A percentile compares a stretch with the other conserved stretches of the same genome.
phyloP scores from a whole-genome alignment of 2,888 invertebrate species.

The Amphimallon solstitiale region DNA sequence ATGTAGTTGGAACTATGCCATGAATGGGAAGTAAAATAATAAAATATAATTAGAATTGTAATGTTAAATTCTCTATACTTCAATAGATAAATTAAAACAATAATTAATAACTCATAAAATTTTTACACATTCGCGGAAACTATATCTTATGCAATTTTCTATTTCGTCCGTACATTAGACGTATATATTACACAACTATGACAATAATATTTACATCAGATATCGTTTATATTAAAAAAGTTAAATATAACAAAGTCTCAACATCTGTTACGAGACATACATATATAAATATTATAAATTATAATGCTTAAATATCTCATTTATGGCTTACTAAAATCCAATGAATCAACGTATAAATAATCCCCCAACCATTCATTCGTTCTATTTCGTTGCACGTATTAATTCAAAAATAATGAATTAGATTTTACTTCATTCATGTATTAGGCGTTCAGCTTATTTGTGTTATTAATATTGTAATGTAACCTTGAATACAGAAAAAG shows the following conservation, averaged over 20 bases:
- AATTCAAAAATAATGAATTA: conserved; percentile 31
- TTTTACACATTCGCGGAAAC: no score
- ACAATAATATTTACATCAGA: no score
- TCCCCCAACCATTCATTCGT: conserved; percentile 6
- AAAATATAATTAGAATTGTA: no score
- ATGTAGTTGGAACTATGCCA: no score
- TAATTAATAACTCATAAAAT: no score
- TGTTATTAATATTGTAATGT: conserved; percentile 11
- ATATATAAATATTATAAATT: neutral
- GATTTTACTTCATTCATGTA: conserved; percentile 20
- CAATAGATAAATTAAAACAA: no score
- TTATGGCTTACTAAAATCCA: neutral
- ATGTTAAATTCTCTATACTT: no score
- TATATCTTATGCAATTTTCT: neutral
- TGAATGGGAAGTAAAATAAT: no score
- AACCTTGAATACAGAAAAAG: conserved; percentile 17
- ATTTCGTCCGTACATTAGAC: no score
- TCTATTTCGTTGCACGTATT: conserved; percentile 22
- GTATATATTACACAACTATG: no score
- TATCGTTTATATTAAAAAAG: no score
- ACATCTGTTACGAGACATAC: conserved; percentile 1
- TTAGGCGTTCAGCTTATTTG: neutral
- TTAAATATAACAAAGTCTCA: neutral
- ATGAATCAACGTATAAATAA: conserved; percentile 22
- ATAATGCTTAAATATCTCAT: neutral